Conservation (phyloP, 2,113 vertebrate species). For the Piprites chloris region DNA sequence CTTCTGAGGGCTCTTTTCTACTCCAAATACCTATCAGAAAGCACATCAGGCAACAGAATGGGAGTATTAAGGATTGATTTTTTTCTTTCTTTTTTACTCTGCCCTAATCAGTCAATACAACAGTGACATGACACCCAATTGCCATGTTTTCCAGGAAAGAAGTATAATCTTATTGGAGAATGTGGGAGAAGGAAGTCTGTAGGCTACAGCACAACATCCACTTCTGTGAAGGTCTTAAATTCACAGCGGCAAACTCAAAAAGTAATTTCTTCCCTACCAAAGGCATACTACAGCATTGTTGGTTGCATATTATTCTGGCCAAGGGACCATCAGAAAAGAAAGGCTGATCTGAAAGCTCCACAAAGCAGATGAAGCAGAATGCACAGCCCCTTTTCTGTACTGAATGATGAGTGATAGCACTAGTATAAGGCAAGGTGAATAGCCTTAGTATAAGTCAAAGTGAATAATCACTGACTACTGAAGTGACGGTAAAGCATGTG, state of each 20-base stretch:
- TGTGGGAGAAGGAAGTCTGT: not conserved
- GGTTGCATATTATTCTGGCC: not conserved
- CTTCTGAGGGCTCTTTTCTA: not conserved
- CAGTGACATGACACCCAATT: rapidly evolving
- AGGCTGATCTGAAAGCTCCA: not conserved
- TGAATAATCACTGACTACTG: not conserved
- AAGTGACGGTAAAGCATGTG: not conserved
- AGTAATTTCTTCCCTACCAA: not conserved
- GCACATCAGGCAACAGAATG: not conserved
- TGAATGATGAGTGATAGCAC: not conserved
- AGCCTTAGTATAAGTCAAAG: not conserved
- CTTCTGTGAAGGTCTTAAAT: not conserved
- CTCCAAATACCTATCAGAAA: not conserved
- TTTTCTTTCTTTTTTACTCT: not conserved
- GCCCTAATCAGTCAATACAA: not conserved
- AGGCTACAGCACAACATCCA: not conserved
- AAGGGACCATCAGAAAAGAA: not conserved
- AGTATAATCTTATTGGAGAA: not conserved
- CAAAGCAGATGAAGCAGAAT: not conserved
- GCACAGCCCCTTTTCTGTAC: not conserved
- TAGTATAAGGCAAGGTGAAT: not conserved
- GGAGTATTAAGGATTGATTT: not conserved
- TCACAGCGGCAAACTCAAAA: not conserved
- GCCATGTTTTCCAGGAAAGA: not conserved
- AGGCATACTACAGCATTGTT: not conserved